These are phyloP conservation scores for Microtus ochrogaster DNA, from an alignment of 2,113 vertebrate genomes.

Conservation along the genomic window DNA sequence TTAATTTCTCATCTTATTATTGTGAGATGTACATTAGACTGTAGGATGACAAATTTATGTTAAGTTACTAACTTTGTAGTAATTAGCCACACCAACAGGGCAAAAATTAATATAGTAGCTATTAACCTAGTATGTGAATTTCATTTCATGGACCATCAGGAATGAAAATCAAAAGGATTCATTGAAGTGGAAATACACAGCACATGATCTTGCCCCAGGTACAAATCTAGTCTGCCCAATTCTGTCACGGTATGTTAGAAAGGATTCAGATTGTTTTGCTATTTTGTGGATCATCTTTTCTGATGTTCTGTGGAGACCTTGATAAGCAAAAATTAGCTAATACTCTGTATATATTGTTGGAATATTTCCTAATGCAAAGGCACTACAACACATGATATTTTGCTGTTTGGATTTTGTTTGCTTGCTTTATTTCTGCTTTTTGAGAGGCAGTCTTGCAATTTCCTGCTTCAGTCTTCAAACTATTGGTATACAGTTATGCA, in stretches of 20 bases:
- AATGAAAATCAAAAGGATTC: conserved; percentile 35
- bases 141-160: conserved; percentile 46
- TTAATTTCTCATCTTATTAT: not conserved
- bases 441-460: not conserved
- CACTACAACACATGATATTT: not conserved
- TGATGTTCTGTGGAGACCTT: not conserved
- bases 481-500: not conserved
- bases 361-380: not conserved
- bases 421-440: not conserved
- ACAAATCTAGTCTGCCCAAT: not conserved
- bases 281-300: not conserved
- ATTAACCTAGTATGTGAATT: conserved; percentile 36
- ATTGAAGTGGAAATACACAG: not conserved
- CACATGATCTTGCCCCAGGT: not conserved
- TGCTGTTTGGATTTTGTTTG: not conserved
- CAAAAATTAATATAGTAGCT: conserved; percentile 32
- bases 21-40: not conserved
- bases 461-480: not conserved
- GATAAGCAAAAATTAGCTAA: not conserved
- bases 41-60: not conserved
- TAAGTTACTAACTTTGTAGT: not conserved
- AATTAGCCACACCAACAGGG: conserved; percentile 10
- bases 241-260: not conserved
- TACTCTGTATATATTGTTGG: not conserved
- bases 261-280: not conserved